These are phyloP conservation scores for Lordiphosa fenestrarum DNA, from an alignment of 2,888 invertebrate species.

Conservation along the genomic window DNA sequence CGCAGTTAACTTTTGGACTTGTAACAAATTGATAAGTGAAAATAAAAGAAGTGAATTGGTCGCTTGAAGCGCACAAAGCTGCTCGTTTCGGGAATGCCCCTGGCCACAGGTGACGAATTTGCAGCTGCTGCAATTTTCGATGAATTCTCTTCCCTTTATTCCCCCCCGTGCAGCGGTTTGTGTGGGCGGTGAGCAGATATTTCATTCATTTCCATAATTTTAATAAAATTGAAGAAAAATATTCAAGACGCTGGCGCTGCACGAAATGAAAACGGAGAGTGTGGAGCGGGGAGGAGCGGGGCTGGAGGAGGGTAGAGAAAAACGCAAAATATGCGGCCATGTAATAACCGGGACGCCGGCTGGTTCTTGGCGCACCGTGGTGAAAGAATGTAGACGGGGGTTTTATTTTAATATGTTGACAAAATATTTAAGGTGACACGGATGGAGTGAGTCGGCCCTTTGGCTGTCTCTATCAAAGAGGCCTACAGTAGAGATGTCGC, in stretches of 20 bases:
- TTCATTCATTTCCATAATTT: slow-evolving; percentile 76
- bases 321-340: slow-evolving; percentile 54
- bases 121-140: slow-evolving; percentile 68
- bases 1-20: no score
- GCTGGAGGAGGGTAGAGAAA: slow-evolving; percentile 1
- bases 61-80: no score
- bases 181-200: slow-evolving; percentile 45
- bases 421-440: no score
- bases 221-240: slow-evolving; percentile 74
- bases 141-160: slow-evolving; percentile 50
- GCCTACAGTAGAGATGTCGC: no score
- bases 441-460: no score
- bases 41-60: no score
- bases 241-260: slow-evolving; percentile 56
- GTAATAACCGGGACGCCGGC: slow-evolving; percentile 41
- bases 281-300: no score
- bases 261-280: background rate
- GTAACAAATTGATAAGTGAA: no score
- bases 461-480: no score
- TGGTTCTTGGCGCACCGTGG: background rate
- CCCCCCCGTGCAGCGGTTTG: slow-evolving; percentile 12
- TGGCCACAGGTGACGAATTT: slow-evolving; percentile 42
- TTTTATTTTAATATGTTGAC: no score
- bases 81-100: slow-evolving; percentile 15
- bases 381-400: no score